Percentiles rank a stretch among this genome's conserved stretches.
phyloP scores from a whole-genome alignment of 2,888 invertebrate genomes.

The Helleia helle region DNA sequence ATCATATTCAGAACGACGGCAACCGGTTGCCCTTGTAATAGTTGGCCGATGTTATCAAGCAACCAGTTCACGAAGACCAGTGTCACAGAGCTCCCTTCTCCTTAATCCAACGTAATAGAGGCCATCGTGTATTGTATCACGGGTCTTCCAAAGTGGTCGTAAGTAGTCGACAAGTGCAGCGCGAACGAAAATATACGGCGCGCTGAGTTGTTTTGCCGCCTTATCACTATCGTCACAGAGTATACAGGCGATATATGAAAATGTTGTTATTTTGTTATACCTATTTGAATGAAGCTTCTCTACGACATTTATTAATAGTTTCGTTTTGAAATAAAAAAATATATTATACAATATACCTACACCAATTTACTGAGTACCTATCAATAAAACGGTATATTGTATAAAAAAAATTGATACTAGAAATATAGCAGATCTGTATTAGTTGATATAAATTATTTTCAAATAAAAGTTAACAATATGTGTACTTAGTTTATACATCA shows the following conservation, averaged over 20 bases:
- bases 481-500: no score
- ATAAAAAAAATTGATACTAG: no score
- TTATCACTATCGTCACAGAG: slow-evolving; percentile 62
- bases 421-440: no score
- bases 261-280: not conserved
- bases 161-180: slow-evolving; percentile 69
- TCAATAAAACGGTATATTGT: no score
- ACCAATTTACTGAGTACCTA: no score
- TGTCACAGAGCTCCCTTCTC: slow-evolving; percentile 33
- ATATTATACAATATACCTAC: no score
- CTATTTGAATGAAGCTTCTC: slow-evolving; percentile 20
- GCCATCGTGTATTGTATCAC: slow-evolving; percentile 34
- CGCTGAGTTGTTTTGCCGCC: slow-evolving; percentile 71
- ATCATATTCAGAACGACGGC: slow-evolving; percentile 66
- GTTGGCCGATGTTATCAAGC: slow-evolving; percentile 69
- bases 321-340: no score
- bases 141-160: slow-evolving; percentile 43
- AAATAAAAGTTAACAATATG: no score
- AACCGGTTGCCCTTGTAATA: slow-evolving; percentile 74
- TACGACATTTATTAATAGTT: no score
- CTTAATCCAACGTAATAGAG: slow-evolving; percentile 29
- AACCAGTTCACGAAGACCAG: slow-evolving; percentile 37
- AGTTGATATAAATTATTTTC: no score
- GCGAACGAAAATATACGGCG: slow-evolving; percentile 72
- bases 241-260: slow-evolving; percentile 6